Base-by-base conservation (phyloP, 2,113 vertebrate genomes). In the Peromyscus polionotus region DNA sequence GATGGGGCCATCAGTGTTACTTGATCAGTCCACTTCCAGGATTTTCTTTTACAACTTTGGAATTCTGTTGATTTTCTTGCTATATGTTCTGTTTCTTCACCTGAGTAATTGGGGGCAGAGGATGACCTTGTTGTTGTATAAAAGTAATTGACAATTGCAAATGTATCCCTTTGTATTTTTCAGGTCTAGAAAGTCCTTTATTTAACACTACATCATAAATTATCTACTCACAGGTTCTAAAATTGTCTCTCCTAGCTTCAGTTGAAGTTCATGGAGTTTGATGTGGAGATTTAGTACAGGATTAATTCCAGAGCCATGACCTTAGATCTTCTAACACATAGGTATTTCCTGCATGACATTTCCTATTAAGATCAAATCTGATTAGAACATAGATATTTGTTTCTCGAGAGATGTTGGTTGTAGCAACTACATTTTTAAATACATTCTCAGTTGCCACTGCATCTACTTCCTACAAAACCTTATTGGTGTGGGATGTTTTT, bases 201-300 rank as follows among this genome's bases (percentile, higher is more conserved):
- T 97, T 97, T 97, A 68, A 76, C 57, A 91, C 72, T 81, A 14
- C 36, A 93, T 93, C 77, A n/a, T 97, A 97, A 97, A 98, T 97
- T 95, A 95, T 89, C 77, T 63, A 84, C 91, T 84, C 86, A 80
- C 31, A 65, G 76, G 51, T 96, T 89, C 86, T 95, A 39, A 97
- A 97, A 97, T 97, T 96, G 94, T 97, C 96, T 97, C 94, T 97
- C 68, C 24, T 24, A 97, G 94, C 48, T 96, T 93, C 92, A 87
- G 91, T 91, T 97, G 95, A 97, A 97, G 85, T 97, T 95, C 86
- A 95, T 95, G 61, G 86, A 94, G 73, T 94, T 94, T 97, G 89
- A 95, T 95, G 17, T 42, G 83, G 86, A 81, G 89, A 93, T 95
- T 97, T 94, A 96, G 67, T 93, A 63, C 28, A 67, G 94, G 81